These are phyloP conservation scores for Scaptomyza caliginosa DNA, from an alignment of 2,888 invertebrate genomes.

Conservation along the genomic window DNA sequence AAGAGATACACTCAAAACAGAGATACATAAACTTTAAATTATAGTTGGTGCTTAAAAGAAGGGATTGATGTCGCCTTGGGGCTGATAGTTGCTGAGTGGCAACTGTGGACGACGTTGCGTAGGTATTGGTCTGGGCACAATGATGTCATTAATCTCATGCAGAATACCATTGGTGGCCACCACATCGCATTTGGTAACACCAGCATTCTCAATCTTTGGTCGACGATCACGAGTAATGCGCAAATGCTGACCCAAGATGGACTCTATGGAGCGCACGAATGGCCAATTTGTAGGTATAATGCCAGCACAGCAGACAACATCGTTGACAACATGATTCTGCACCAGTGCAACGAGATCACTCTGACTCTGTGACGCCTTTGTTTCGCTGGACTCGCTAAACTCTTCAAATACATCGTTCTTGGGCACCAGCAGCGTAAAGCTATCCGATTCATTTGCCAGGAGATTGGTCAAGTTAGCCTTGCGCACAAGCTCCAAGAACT, in stretches of 20 bases:
- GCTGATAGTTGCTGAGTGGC: conserved; percentile 48
- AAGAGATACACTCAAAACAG: conserved; percentile 24
- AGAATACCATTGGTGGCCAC: conserved; percentile 83
- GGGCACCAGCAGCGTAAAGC: conserved; percentile 83
- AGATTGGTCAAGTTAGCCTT: conserved; percentile 81
- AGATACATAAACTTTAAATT: conserved; percentile 9
- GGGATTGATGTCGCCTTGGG: conserved; percentile 64
- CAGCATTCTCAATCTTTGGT: conserved; percentile 84
- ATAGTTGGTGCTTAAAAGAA: conserved; percentile 64
- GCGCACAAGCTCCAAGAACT: conserved; percentile 81
- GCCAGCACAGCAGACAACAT: conserved; percentile 84
- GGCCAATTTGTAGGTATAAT: conserved; percentile 84
- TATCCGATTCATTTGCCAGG: conserved; percentile 75
- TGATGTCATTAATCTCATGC: conserved; percentile 84
- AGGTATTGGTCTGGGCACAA: conserved; percentile 66
- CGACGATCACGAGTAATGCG: conserved; percentile 83
- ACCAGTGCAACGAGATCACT: conserved; percentile 76
- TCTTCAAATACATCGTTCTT: conserved; percentile 84
- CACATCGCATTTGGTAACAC: conserved; percentile 84
- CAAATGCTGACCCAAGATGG: conserved; percentile 81
- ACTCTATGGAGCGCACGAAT: conserved; percentile 83
- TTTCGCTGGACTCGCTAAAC: conserved; percentile 73
- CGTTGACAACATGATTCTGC: conserved; percentile 83
- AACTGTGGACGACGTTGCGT: conserved; percentile 61
- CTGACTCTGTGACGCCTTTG: conserved; percentile 62